Conservation (phyloP, 92 coral and sea anemone genomes). For the Porites lobata region DNA sequence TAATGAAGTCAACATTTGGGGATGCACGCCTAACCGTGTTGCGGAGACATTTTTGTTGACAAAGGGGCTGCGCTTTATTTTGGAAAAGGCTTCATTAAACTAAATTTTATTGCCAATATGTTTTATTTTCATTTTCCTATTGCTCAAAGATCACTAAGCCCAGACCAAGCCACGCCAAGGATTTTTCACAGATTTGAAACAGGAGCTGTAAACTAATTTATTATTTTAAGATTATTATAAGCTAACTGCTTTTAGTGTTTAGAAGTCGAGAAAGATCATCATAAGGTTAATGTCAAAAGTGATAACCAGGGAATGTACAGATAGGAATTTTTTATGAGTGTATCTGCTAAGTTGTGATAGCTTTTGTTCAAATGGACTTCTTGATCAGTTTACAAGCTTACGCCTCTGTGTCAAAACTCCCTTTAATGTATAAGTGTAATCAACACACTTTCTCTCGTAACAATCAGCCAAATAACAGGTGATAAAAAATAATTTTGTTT, state of each 20-base stretch:
- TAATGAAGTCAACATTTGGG: conserved; percentile 2
- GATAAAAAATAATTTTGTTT: not conserved
- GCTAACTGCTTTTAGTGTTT: not conserved
- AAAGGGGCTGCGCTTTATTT: not conserved
- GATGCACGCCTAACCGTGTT: not conserved
- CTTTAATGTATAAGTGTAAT: not conserved
- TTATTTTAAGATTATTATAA: conserved; percentile 28
- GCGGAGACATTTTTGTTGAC: not conserved
- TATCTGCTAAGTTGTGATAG: not conserved
- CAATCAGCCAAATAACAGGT: not conserved
- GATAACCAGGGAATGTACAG: not conserved
- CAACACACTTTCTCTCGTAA: not conserved
- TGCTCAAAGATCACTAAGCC: not conserved
- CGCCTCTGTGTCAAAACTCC: not conserved
- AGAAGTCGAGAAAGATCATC: conserved; percentile 8
- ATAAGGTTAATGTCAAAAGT: not conserved
- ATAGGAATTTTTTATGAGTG: not conserved
- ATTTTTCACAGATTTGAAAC: not conserved
- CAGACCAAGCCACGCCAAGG: not conserved
- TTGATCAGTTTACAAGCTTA: conserved; percentile 3
- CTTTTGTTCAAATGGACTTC: not conserved
- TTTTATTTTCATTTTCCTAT: conserved; percentile 23
- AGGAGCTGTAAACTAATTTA: conserved; percentile 15
- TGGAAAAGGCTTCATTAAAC: conserved; percentile 30
- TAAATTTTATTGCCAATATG: not conserved